Evolutionary conservation across 2,888 invertebrate species (phyloP).

Genomic region (Leucania comma): DNA sequence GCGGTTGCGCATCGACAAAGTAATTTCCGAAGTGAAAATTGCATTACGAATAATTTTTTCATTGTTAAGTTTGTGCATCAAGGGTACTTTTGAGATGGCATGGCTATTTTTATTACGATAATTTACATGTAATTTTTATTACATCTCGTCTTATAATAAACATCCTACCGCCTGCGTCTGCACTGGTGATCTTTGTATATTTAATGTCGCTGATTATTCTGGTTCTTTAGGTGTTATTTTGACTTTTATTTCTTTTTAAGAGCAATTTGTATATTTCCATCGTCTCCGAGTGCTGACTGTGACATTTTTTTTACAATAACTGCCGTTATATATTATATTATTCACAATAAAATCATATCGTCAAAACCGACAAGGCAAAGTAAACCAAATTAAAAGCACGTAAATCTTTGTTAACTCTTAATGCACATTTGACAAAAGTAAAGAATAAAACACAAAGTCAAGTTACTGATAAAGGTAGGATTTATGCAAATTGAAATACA

Average conservation of each 20-base stretch:
- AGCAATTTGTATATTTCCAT: constrained; percentile 52
- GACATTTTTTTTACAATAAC: constrained; percentile 28
- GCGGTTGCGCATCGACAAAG: constrained; percentile 75
- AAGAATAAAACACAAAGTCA: constrained; percentile 69
- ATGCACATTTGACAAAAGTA: constrained; percentile 65
- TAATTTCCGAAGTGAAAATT: constrained; percentile 85
- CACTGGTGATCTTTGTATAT: constrained; percentile 55
- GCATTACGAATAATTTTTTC: constrained; percentile 74
- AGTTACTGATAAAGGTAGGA: constrained; percentile 73
- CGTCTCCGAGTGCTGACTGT: constrained; percentile 28
- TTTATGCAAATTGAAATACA: constrained; percentile 75
- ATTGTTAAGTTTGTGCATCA: constrained; percentile 60
- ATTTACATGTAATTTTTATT: constrained; percentile 64
- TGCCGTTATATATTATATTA: too few species aligned
- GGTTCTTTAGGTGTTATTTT: constrained; percentile 37
- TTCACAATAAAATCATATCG: not conserved
- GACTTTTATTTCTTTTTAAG: constrained; percentile 47
- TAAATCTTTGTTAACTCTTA: constrained; percentile 64
- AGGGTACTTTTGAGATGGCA: constrained; percentile 60
- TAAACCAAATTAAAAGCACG: constrained; percentile 50
- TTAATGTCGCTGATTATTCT: constrained; percentile 51
- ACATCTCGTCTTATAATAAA: constrained; percentile 62
- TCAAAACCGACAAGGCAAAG: constrained; percentile 1
- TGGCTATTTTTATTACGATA: constrained; percentile 68
- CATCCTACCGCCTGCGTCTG: constrained; percentile 47